phyloP scores from a whole-genome alignment of 2,113 vertebrate species.

The Thunnus thynnus region DNA sequence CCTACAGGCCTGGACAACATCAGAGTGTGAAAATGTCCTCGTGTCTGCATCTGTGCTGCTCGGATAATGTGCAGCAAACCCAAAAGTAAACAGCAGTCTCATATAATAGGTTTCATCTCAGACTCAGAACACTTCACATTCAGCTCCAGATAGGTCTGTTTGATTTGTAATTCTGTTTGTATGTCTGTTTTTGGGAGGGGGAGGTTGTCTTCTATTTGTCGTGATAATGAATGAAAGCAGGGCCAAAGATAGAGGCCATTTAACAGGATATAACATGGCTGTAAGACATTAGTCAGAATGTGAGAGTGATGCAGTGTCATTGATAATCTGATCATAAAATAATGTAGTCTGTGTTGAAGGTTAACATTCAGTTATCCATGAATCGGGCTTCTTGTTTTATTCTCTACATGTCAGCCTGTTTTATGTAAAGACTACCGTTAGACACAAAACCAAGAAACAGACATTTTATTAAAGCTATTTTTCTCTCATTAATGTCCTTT shows the following conservation, averaged over 20 bases:
- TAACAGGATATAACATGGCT: not conserved
- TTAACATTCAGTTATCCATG: not conserved
- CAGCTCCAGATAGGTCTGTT: not conserved
- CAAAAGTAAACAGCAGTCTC: conserved; percentile 12
- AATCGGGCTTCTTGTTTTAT: not conserved
- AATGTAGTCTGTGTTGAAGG: not conserved
- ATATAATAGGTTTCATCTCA: not conserved
- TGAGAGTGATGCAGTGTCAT: not conserved
- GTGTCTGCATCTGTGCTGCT: not conserved
- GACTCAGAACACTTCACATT: not conserved
- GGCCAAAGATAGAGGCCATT: not conserved
- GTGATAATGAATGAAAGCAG: not conserved
- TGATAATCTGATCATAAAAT: conserved; percentile 1
- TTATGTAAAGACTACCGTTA: conserved; percentile 11
- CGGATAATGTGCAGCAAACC: conserved; percentile 14
- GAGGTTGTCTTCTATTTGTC: conserved; percentile 18
- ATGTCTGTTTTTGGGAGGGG: not conserved
- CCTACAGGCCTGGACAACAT: not conserved
- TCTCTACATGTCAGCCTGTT: not conserved
- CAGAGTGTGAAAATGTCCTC: conserved; percentile 12
- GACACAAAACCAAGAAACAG: conserved; percentile 35
- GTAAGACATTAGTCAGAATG: not conserved
- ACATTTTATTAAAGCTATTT: conserved; percentile 58
- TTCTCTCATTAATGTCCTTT: conserved; percentile 21
- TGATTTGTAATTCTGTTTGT: conserved; percentile 24